Evolutionary conservation across 2,113 vertebrate genomes (phyloP).

Genomic region (Anhinga rufa): DNA sequence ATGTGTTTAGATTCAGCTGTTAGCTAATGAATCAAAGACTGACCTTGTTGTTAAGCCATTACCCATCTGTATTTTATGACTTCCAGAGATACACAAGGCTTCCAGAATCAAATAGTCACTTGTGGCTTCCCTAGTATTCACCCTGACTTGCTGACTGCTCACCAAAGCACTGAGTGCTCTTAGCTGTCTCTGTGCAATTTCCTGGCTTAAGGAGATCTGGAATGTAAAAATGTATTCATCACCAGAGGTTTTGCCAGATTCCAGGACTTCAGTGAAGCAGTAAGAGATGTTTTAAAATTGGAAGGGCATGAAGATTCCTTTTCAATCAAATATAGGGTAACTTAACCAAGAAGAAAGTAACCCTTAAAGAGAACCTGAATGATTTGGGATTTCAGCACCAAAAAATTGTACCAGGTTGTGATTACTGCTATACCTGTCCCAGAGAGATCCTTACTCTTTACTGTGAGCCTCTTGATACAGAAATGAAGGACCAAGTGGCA

Average conservation of each 20-base stretch:
- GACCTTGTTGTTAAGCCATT: constrained; percentile 10
- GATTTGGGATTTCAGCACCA: neutral
- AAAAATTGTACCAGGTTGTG: neutral
- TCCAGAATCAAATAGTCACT: constrained; percentile 16
- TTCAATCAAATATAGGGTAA: neutral
- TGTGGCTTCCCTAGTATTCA: neutral
- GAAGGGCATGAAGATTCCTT: neutral
- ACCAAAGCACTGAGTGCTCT: neutral
- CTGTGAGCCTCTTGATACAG: neutral
- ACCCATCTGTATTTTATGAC: constrained; percentile 51
- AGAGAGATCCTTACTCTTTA: neutral
- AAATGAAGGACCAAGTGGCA: neutral
- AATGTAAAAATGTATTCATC: constrained; percentile 43
- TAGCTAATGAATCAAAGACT: constrained; percentile 25
- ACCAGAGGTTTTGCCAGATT: constrained; percentile 45
- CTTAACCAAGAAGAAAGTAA: neutral
- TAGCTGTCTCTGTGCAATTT: constrained; percentile 29
- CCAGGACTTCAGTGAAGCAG: constrained; percentile 32
- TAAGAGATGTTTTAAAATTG: constrained; percentile 27
- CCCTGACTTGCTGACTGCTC: neutral
- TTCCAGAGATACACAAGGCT: constrained; percentile 21
- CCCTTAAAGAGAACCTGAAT: neutral
- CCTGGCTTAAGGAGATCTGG: constrained; percentile 43
- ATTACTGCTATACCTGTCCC: neutral
- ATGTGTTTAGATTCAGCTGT: neutral